phyloP scores from a whole-genome alignment of 2,888 invertebrate genomes.

The Atherix ibis region DNA sequence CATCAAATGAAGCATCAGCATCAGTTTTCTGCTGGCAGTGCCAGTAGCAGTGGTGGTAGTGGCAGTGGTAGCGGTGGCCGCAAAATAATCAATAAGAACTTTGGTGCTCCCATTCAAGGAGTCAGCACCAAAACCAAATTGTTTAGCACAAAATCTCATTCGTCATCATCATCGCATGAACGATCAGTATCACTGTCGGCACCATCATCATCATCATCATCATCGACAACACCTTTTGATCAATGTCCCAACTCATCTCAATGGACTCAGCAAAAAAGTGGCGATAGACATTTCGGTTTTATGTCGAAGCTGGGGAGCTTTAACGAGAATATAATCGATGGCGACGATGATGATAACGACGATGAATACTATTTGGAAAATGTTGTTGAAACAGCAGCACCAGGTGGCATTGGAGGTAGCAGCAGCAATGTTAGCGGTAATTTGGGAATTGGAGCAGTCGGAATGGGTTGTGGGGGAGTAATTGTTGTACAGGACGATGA shows the following conservation, averaged over 20 bases:
- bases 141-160: not conserved
- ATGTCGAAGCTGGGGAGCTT: slow-evolving; percentile 12
- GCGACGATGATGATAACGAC: slow-evolving; percentile 7
- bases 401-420: slow-evolving; percentile 5
- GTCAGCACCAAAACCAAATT: not conserved
- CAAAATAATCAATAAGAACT: not conserved
- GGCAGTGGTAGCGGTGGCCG: not conserved
- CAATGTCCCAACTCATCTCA: slow-evolving; percentile 8
- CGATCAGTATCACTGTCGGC: not conserved
- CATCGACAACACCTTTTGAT: slow-evolving; percentile 8
- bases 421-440: slow-evolving; percentile 2
- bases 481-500: slow-evolving; percentile 1
- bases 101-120: no score
- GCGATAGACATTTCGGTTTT: slow-evolving; percentile 4
- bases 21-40: not conserved
- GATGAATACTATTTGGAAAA: slow-evolving; percentile 11
- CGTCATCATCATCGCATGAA: not conserved
- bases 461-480: not conserved
- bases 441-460: not conserved
- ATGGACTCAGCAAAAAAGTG: not conserved
- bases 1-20: slow-evolving; percentile 1
- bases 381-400: slow-evolving; percentile 10
- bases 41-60: not conserved
- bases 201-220: slow-evolving; percentile 8
- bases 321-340: slow-evolving; percentile 12